These are phyloP conservation scores for Caranx ignobilis DNA, from an alignment of 2,113 vertebrate genomes.

Conservation along the genomic window DNA sequence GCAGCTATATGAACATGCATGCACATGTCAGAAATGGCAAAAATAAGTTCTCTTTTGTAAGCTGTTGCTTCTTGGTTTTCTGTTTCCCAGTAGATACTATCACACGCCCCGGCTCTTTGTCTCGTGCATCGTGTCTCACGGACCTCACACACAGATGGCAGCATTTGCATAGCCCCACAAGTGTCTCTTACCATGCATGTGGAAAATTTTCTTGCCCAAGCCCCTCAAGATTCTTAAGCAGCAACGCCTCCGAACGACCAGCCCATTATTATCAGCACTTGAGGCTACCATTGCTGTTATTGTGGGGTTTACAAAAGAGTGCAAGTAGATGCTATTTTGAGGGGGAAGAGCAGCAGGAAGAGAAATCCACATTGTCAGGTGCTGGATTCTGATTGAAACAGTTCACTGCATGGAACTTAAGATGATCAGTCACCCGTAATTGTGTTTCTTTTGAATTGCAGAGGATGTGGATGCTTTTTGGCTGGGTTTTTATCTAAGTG, in stretches of 20 bases:
- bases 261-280: slow-evolving; percentile 39
- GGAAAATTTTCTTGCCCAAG: slow-evolving; percentile 7
- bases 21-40: slow-evolving; percentile 3
- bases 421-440: slow-evolving; percentile 44
- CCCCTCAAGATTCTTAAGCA: slow-evolving; percentile 31
- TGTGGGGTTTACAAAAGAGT: slow-evolving; percentile 20
- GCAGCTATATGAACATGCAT: background rate
- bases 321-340: slow-evolving; percentile 35
- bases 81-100: slow-evolving; percentile 23
- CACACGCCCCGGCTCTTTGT: slow-evolving; percentile 24
- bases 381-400: slow-evolving; percentile 5
- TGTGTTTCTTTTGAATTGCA: slow-evolving; percentile 45
- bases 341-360: background rate
- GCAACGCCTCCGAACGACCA: slow-evolving; percentile 19
- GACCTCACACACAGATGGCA: slow-evolving; percentile 51
- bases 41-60: slow-evolving; percentile 9
- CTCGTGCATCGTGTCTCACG: slow-evolving; percentile 7
- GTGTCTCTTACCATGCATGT: background rate
- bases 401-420: slow-evolving; percentile 28
- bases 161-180: slow-evolving; percentile 24
- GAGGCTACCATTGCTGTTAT: slow-evolving; percentile 25
- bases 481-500: slow-evolving; percentile 48
- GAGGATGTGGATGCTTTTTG: slow-evolving; percentile 18
- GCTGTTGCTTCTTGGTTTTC: slow-evolving; percentile 17
- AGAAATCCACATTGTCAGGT: background rate